Evolutionary conservation across 2,888 invertebrate genomes (phyloP).

Genomic region (Rotaria sp.): DNA sequence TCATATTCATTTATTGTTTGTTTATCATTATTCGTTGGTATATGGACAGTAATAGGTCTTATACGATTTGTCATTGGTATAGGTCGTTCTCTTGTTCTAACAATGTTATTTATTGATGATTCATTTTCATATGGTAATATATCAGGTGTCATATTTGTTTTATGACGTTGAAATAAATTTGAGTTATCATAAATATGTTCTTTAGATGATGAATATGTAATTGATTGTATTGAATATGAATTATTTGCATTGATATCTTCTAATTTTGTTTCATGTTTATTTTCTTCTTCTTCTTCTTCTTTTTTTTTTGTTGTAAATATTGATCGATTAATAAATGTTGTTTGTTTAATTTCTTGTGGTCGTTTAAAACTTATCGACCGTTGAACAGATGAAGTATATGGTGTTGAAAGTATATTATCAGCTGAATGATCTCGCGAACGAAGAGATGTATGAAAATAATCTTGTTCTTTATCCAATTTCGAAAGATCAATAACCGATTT

Average conservation of each 20-base stretch:
- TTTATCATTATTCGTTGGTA: neutral
- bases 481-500: neutral
- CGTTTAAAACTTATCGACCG: neutral
- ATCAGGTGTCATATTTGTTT: neutral
- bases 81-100: neutral
- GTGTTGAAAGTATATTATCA: neutral
- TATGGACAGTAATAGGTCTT: neutral
- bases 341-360: neutral
- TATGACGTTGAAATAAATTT: neutral
- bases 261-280: neutral
- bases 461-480: neutral
- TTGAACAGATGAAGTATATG: neutral
- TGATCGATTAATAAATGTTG: neutral
- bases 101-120: neutral
- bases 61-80: neutral
- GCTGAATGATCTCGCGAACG: neutral
- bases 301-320: neutral
- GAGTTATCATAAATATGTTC: slow-evolving; percentile 27
- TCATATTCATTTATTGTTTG: neutral
- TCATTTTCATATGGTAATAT: neutral
- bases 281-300: neutral
- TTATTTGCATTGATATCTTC: neutral
- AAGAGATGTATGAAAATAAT: neutral
- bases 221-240: neutral
- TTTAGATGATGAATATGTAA: neutral